Percentiles rank a stretch among this genome's conserved stretches.
phyloP scores from a whole-genome alignment of 2,797 vertebrate species.

The Austrolebias charrua region DNA sequence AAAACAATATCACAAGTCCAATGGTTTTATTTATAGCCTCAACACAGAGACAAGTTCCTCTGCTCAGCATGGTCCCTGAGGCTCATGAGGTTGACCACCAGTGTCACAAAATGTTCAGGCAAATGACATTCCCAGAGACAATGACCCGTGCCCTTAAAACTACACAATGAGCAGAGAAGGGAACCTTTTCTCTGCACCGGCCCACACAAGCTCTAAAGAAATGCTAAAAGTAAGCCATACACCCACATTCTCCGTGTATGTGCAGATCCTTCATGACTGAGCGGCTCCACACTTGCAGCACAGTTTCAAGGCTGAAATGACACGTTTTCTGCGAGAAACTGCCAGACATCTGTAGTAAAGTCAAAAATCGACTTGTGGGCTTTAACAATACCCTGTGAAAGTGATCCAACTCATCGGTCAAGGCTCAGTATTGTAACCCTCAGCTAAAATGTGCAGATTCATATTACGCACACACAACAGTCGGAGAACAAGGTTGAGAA shows the following conservation, averaged over 20 bases:
- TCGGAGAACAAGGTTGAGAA: neutral
- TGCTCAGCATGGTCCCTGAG: constrained; percentile 51
- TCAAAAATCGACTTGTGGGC: neutral
- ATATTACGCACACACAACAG: neutral
- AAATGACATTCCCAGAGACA: constrained; percentile 68
- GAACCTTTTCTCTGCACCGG: constrained; percentile 28
- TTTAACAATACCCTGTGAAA: neutral
- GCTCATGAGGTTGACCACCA: constrained; percentile 48
- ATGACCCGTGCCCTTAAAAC: constrained; percentile 56
- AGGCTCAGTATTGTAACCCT: constrained; percentile 2
- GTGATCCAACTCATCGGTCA: neutral
- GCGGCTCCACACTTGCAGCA: constrained; percentile 16
- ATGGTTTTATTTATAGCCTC: constrained; percentile 75
- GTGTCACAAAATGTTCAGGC: constrained; percentile 62
- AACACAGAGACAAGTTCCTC: constrained; percentile 63
- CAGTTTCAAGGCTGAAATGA: constrained; percentile 39
- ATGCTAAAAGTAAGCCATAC: constrained; percentile 15
- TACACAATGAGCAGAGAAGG: constrained; percentile 40
- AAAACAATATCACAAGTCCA: constrained; percentile 70
- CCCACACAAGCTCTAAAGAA: constrained; percentile 10
- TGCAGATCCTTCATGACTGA: constrained; percentile 33
- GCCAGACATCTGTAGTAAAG: neutral
- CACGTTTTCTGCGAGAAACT: constrained; percentile 25
- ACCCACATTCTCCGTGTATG: constrained; percentile 25
- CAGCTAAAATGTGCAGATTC: constrained; percentile 12